Base-by-base conservation (phyloP, 2,797 vertebrate genomes). In the Rachycentron canadum region DNA sequence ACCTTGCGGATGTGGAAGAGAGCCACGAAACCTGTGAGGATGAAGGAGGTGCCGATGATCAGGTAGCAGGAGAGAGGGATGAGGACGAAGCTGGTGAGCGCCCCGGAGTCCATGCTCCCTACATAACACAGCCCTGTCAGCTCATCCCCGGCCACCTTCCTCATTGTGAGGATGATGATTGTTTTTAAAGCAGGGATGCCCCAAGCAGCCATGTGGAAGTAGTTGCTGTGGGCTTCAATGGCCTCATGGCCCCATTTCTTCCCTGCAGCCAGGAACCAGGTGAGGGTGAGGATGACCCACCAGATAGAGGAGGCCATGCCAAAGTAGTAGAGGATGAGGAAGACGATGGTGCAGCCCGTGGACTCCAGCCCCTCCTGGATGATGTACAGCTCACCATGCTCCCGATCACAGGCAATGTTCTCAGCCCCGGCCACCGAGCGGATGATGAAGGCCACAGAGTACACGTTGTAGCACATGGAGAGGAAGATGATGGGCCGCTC, bases 231-330 rank as follows among this genome's bases (percentile, higher is more conserved):
- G 21, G 98, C 97, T 83, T 99, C 98, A 0, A 99, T 99, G 67
- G 98, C 98, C 81, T 99, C 98, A 0, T 99, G 98, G 59, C 98
- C 98, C 98, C 98, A 99, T 78, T 99, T 99, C 93, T 97, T 98
- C 32, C 98, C 97, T 0, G 98, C 98, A 0, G 98, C 98, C 86
- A 99, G 93, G 91, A 99, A 99, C 98, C 98, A 99, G 63, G 98
- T 99, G 88, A 99, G 95, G 0, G 98, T 99, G 72, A 99, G 96
- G 69, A 99, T 92, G 13, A 99, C 98, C 98, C 98, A 99, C 98
- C 98, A 99, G 69, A 99, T 96, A 0, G 98, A 99, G 30, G 97
- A 98, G 74, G 98, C 98, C 98, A 99, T 99, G 73, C 98, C 98
- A 0, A 99, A 99, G 92, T 99, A 99, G 92, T 99, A 99, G 68